A percentile compares a stretch with the other conserved stretches of the same genome.
phyloP scores from a whole-genome alignment of 2,113 vertebrate species.

The Corythornis vintsioides region DNA sequence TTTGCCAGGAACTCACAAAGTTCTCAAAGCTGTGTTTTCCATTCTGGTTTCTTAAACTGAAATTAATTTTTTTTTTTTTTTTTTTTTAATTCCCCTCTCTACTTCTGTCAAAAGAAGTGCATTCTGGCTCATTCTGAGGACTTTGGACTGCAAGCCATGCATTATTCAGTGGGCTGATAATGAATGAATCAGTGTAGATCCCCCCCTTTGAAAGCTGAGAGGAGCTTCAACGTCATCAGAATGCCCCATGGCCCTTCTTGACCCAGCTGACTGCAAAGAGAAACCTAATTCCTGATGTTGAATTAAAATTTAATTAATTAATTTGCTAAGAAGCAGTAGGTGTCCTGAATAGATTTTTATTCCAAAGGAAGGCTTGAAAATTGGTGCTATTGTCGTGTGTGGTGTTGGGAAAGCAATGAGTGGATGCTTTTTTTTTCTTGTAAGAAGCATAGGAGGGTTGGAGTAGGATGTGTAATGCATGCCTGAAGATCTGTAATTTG shows the following conservation, averaged over 20 bases:
- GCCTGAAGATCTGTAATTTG: neutral
- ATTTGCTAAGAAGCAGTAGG: neutral
- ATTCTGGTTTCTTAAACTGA: neutral
- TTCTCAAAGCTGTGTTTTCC: neutral
- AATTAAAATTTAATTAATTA: slow-evolving; percentile 45
- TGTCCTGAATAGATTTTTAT: slow-evolving; percentile 25
- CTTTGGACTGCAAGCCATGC: neutral
- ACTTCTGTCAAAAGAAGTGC: neutral
- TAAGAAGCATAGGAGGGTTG: neutral
- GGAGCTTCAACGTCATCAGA: neutral
- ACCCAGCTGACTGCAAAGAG: neutral
- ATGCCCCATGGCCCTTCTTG: slow-evolving; percentile 14
- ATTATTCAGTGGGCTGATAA: slow-evolving; percentile 18
- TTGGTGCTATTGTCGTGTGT: neutral
- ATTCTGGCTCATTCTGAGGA: neutral
- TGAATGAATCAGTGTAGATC: slow-evolving; percentile 15
- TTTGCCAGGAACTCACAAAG: neutral
- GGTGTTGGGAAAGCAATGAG: neutral
- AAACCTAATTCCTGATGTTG: slow-evolving; percentile 12
- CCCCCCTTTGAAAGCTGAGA: neutral
- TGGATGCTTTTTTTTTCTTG: neutral
- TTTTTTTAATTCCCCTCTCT: neutral
- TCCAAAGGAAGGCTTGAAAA: neutral
- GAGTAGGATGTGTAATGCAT: neutral
- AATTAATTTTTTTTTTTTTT: neutral